These are phyloP conservation scores for Xyliphius kryptos DNA, from an alignment of 2,113 vertebrate species.

Conservation along the genomic window DNA sequence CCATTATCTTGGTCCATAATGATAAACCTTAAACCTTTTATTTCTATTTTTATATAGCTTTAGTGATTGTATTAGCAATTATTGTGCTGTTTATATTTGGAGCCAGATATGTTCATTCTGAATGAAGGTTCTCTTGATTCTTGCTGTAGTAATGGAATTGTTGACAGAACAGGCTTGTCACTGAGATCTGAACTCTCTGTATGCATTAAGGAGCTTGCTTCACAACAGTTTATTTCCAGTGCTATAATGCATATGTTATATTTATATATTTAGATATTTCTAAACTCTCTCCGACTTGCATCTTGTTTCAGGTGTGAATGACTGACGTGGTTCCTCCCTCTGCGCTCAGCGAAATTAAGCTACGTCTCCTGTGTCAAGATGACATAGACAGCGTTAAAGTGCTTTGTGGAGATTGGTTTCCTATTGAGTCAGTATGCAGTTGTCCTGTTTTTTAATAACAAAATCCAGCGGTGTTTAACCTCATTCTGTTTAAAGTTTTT, in stretches of 20 bases:
- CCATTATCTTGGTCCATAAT: no score
- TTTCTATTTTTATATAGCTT: no score
- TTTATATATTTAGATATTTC: background rate
- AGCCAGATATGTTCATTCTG: no score
- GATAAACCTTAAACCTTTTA: no score
- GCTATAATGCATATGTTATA: background rate
- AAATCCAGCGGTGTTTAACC: background rate
- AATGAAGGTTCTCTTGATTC: no score
- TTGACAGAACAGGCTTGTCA: background rate
- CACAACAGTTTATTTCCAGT: background rate
- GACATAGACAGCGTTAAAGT: conserved; percentile 98
- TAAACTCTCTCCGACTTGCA: background rate
- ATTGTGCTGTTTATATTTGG: no score
- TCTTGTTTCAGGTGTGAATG: conserved; percentile 85
- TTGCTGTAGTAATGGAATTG: background rate
- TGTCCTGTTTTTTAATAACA: background rate
- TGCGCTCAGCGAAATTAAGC: conserved; percentile 89
- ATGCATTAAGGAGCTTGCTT: background rate
- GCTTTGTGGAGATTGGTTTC: conserved; percentile 96
- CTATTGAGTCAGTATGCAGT: conserved; percentile 81
- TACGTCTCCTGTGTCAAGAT: conserved; percentile 96
- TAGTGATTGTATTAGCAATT: no score
- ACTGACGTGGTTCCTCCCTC: conserved; percentile 89
- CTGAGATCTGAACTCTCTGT: background rate
- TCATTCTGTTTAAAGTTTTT: no score